A percentile compares a stretch with the other conserved stretches of the same genome.
phyloP scores from a whole-genome alignment of 2,113 vertebrate genomes.

The Antigone vipio region DNA sequence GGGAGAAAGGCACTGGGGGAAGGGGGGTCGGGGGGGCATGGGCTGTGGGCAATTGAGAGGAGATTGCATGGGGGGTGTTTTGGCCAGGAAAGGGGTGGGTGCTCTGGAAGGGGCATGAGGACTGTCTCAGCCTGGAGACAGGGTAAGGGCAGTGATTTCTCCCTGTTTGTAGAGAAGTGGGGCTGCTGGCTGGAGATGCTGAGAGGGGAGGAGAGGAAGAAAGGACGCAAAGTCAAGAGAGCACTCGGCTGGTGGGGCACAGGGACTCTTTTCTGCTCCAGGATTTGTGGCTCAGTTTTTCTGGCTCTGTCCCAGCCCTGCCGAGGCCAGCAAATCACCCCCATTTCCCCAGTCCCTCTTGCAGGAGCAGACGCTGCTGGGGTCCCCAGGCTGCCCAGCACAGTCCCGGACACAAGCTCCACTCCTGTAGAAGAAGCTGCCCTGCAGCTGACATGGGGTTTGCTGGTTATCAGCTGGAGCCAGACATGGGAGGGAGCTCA shows the following conservation, averaged over 20 bases:
- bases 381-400: neutral
- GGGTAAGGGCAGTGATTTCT: neutral
- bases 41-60: fast-evolving
- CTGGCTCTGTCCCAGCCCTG: neutral
- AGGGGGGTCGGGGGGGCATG: fast-evolving
- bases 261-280: neutral
- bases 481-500: neutral
- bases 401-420: neutral
- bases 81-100: neutral
- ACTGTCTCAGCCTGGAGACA: neutral
- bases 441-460: neutral
- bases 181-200: neutral
- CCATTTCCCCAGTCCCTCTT: neutral
- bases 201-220: neutral
- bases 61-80: neutral
- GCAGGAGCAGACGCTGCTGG: neutral
- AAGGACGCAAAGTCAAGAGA: neutral
- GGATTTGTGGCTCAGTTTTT: neutral
- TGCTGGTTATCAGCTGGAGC: neutral
- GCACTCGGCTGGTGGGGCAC: neutral
- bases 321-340: neutral
- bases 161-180: neutral
- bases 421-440: neutral
- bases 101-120: neutral
- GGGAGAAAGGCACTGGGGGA: neutral